These are phyloP conservation scores for Pedicia rivosa DNA, from an alignment of 2,888 invertebrate genomes.

Conservation along the genomic window DNA sequence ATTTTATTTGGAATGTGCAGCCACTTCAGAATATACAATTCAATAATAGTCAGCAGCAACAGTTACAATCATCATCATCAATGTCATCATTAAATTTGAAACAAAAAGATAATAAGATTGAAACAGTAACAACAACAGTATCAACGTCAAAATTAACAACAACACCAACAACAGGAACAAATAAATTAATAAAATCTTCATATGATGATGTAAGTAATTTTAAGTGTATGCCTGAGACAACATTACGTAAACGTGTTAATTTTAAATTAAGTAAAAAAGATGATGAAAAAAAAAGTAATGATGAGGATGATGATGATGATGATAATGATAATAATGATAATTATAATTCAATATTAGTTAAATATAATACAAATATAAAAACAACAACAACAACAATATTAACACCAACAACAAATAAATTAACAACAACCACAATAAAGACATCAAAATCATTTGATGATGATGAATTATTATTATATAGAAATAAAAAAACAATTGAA, in stretches of 20 bases:
- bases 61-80: too few relatives aligned
- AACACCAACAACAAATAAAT: too few relatives aligned
- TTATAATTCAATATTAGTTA: not conserved
- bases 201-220: constrained; percentile 3
- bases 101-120: too few relatives aligned
- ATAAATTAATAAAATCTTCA: constrained; percentile 1
- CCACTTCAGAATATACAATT: too few relatives aligned
- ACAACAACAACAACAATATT: too few relatives aligned
- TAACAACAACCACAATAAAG: too few relatives aligned
- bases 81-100: too few relatives aligned
- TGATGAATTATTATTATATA: too few relatives aligned
- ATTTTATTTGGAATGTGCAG: too few relatives aligned
- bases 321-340: not conserved
- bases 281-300: not conserved
- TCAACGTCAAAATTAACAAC: not conserved
- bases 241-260: not conserved
- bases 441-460: too few relatives aligned
- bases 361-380: not conserved
- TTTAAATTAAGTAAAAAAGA: not conserved
- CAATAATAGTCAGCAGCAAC: too few relatives aligned
- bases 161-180: not conserved
- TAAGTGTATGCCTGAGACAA: not conserved
- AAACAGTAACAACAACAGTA: not conserved
- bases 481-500: too few relatives aligned
- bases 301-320: not conserved